Evolutionary conservation across 2,113 vertebrate genomes (phyloP).

Genomic region (Podarcis raffonei): DNA sequence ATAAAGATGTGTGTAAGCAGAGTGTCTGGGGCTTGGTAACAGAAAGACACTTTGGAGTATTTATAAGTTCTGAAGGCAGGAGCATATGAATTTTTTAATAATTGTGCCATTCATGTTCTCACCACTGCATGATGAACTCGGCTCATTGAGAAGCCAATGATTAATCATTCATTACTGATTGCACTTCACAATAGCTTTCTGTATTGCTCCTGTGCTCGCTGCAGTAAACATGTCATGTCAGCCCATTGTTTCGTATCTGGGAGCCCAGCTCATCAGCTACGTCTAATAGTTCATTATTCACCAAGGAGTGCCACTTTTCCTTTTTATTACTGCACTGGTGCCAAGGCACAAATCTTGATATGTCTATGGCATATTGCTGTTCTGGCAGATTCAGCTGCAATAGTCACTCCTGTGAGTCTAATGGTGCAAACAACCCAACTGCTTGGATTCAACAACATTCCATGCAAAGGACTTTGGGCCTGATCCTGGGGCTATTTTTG

Average conservation of each 20-base stretch:
- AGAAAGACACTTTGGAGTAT: conserved; percentile 48
- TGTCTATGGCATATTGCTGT: not conserved
- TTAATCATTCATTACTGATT: conserved; percentile 66
- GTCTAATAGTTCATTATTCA: conserved; percentile 35
- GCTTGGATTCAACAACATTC: not conserved
- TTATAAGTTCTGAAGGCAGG: conserved; percentile 55
- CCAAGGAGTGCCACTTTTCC: not conserved
- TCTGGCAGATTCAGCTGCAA: not conserved
- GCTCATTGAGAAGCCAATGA: conserved; percentile 47
- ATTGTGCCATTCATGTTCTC: conserved; percentile 36
- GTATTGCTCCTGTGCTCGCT: conserved; percentile 37
- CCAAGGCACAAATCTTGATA: conserved; percentile 1
- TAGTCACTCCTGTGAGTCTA: not conserved
- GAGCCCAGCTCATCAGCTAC: conserved; percentile 23
- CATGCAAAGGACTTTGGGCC: not conserved
- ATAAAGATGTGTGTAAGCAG: conserved; percentile 42
- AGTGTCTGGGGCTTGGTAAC: conserved; percentile 37
- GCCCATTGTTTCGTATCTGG: conserved; percentile 20
- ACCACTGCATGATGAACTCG: conserved; percentile 19
- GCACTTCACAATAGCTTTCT: conserved; percentile 33
- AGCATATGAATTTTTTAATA: conserved; percentile 62
- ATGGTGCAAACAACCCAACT: rapidly evolving
- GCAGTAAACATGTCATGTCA: conserved; percentile 48
- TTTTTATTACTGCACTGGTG: not conserved
- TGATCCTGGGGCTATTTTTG: not conserved